Base-by-base conservation (phyloP, 1,140 invertebrate genomes). In the Lasioglossum albipes region DNA sequence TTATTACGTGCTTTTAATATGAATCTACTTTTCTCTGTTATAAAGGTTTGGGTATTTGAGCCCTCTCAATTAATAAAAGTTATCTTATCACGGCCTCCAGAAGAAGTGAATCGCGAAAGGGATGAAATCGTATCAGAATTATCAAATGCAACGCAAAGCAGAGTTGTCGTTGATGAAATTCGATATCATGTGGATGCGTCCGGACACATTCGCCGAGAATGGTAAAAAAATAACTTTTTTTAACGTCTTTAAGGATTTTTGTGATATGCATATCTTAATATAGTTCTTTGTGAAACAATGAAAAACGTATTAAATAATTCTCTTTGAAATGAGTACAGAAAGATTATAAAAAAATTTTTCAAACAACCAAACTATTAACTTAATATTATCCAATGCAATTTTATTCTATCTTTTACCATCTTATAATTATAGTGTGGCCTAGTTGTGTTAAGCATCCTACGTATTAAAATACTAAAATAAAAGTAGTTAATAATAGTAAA, bases 31-130 rank as follows among this genome's bases (percentile, higher is more conserved):
- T 36, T 54, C 42, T 9, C 27, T 81, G 83, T 64, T 75, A 45
- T 69, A 3, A 84, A 97, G 97, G 92, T 97, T 9, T 98, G 97
- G 97, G 95, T 98, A 36, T 97, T 97, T 81, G 97, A 97, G 87
- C 95, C 95, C 0, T 95, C 96, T 0, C 96, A 97, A 81, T 91
- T 97, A 27, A 96, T 97, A 66, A 94, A 96, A 69, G 95, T 98
- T 41, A 97, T 98, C 79, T 91, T 98, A 27, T 97, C 97, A 0
- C 94, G 96, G 85, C 95, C 97, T 59, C 95, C 95, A 7, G 94
- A 96, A 88, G 94, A 96, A 90, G 96, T 97, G 0, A 94, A 95
- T 84, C 93, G 94, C 68, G 94, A 96, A 82, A 94, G 95, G 68
- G 95, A 96, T 68, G 95, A 96, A 89, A 96, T 97, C 67, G 94